phyloP scores from a whole-genome alignment of 2,113 vertebrate species.

The Aegotheles bennettii region DNA sequence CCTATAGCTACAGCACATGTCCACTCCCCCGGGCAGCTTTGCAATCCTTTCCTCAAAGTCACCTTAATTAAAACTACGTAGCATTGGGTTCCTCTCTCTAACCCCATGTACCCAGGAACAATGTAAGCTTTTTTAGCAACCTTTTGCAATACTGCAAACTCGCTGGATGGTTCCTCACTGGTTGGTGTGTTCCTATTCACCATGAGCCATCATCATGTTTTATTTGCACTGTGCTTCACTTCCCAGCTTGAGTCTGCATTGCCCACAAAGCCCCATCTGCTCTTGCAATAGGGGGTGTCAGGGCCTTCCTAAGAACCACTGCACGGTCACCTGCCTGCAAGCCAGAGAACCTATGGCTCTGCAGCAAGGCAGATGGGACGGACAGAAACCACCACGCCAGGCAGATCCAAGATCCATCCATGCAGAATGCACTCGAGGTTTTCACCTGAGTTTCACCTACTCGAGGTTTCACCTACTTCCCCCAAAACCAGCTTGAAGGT shows the following conservation, averaged over 20 bases:
- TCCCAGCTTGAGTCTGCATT: background rate
- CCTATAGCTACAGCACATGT: background rate
- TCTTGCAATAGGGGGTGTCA: background rate
- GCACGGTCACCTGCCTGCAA: background rate
- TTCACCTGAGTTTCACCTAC: too few species aligned
- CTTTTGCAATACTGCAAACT: background rate
- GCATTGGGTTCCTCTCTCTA: background rate
- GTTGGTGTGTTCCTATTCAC: background rate
- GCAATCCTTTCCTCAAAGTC: background rate
- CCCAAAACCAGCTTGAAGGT: background rate
- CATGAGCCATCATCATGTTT: accelerated
- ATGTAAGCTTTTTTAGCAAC: background rate
- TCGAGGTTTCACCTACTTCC: too few species aligned
- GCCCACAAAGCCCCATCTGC: background rate
- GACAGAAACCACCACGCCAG: accelerated
- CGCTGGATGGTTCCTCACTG: background rate
- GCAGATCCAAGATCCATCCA: background rate
- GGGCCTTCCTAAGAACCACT: background rate
- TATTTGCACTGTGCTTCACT: background rate
- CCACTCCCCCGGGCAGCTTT: background rate
- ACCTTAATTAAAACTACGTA: background rate
- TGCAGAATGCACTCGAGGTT: background rate
- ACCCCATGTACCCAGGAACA: background rate
- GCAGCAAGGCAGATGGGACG: background rate
- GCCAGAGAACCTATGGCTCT: background rate